phyloP scores from a whole-genome alignment of 2,797 vertebrate genomes.

The Sebastolobus altivelis region DNA sequence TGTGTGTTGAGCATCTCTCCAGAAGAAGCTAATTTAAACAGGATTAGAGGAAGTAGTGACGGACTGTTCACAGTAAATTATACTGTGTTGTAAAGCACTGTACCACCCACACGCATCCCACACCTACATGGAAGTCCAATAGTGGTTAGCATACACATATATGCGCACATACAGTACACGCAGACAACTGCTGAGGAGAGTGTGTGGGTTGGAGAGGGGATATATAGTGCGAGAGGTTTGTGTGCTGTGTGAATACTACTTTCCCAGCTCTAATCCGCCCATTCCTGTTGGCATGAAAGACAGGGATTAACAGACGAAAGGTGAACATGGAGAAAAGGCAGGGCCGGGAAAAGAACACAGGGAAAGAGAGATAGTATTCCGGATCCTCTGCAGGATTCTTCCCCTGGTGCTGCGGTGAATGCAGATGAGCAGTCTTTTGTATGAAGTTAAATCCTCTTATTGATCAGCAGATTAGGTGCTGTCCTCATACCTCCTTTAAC shows the following conservation, averaged over 20 bases:
- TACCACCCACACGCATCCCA: constrained; percentile 57
- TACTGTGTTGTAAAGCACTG: constrained; percentile 54
- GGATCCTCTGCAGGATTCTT: constrained; percentile 63
- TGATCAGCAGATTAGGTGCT: constrained; percentile 70
- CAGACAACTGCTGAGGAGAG: constrained; percentile 1
- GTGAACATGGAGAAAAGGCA: constrained; percentile 74
- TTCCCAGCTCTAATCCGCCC: constrained; percentile 77
- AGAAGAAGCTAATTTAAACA: constrained; percentile 67
- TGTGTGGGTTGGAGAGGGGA: constrained; percentile 38
- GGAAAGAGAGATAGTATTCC: constrained; percentile 52
- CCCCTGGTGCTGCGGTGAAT: constrained; percentile 53
- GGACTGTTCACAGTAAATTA: constrained; percentile 64
- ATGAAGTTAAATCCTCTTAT: constrained; percentile 72
- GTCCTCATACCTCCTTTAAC: constrained; percentile 51
- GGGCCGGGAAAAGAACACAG: constrained; percentile 64
- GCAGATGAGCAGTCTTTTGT: constrained; percentile 72
- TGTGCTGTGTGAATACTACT: constrained; percentile 62
- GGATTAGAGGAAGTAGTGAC: constrained; percentile 68
- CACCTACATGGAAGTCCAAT: constrained; percentile 58
- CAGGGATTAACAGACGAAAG: constrained; percentile 79
- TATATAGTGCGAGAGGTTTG: constrained; percentile 49
- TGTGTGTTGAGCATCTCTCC: constrained; percentile 28
- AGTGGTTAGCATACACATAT: constrained; percentile 15
- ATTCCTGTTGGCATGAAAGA: constrained; percentile 79
- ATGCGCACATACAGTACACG: neutral